Base-by-base conservation (phyloP, 2,113 vertebrate genomes). In the Malurus cyaneus region DNA sequence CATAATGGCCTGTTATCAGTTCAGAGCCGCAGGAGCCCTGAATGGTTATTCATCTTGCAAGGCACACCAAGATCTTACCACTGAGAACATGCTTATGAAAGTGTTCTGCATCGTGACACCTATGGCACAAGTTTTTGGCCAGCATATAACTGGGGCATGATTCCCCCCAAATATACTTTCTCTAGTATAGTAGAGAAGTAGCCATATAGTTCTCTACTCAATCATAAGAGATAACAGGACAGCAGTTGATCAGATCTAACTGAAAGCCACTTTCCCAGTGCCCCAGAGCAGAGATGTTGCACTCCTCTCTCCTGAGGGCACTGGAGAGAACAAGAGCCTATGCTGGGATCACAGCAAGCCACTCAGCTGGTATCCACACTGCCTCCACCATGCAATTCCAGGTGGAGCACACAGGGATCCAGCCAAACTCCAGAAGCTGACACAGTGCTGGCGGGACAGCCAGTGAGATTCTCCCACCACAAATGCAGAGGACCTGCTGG, bases 331-430 rank as follows among this genome's bases (percentile, higher is more conserved):
- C 56, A 42, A 61, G 64, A 42, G 14, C 14, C 41, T 56, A 14
- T 2, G 14, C 14, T 21, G 12, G 39, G 79, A 89, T 16, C 44
- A 54, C 24, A 77, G 44, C 2, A 2, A 65, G 41, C 42, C 21
- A 6, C 36, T 52, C 0, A 0, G 57, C 7, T 4, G 1, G 44
- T 25, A 54, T 21, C 49, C 0, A 0, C 31, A 4, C 23, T 8
- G 31, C 17, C 17, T 85, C 42, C 9, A 3, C 8, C 11, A 25
- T 34, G 47, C 42, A 47, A 79, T 62, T 78, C 80, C 52, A 59
- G 12, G 31, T 49, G 57, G 57, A 79, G 21, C 34, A 57, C 62
- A 25, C 42, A n/a, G 31, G 20, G 25, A 66, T 66, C 36, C 39
- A 17, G 53, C 2, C 8, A 49, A 56, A 36, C 24, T 62, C 31